phyloP scores from a whole-genome alignment of 2,113 vertebrate species.

The rabbit (Oryctolagus cuniculus) region mOryCun1.1 NC_091450.1:15493501-15494000 shows the following conservation, averaged over 20 bases:
- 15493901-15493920: neutral
- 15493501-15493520: neutral
- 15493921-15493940: neutral
- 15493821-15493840: constrained; percentile 45
- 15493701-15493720: neutral
- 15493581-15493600: neutral
- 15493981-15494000: neutral
- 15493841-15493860: constrained; percentile 36
- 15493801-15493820: constrained; percentile 43
- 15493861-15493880: neutral
- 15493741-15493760: constrained; percentile 18
- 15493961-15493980: neutral
- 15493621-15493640: neutral
- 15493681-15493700: neutral
- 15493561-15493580: neutral
- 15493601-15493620: neutral
- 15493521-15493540: neutral
- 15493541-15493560: neutral
- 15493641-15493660: neutral
- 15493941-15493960: fast-evolving
- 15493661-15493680: neutral
- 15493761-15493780: fast-evolving
- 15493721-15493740: constrained; percentile 49
- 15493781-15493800: neutral
- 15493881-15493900: neutral